These are phyloP conservation scores for Tragelaphus scriptus DNA, from an alignment of 2,113 vertebrate genomes.

Conservation along the genomic window DNA sequence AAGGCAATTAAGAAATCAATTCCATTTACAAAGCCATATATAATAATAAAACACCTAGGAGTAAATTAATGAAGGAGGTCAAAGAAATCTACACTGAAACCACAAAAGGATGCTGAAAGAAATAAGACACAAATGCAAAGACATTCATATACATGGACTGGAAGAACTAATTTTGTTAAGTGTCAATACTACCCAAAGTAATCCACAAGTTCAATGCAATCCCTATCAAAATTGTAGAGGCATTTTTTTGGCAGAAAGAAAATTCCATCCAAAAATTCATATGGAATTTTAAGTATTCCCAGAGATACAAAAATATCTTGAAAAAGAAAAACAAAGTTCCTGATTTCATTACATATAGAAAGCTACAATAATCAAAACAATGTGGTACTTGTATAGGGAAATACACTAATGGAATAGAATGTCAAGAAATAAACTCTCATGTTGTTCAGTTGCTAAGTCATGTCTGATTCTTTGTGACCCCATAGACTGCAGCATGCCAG, in stretches of 20 bases:
- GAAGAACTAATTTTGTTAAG: background rate
- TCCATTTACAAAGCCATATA: background rate
- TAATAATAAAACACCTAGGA: background rate
- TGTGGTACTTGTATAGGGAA: background rate
- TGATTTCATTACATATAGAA: background rate
- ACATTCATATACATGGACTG: background rate
- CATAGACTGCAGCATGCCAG: too few relatives aligned
- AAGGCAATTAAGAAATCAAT: background rate
- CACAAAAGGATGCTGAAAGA: background rate
- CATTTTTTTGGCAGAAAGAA: background rate
- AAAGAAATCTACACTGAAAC: background rate
- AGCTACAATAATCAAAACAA: background rate
- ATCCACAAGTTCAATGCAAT: background rate
- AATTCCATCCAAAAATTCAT: background rate
- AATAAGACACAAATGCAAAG: background rate
- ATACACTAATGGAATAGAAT: background rate
- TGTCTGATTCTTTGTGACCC: too few relatives aligned
- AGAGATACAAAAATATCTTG: background rate
- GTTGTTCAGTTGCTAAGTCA: background rate
- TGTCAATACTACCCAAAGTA: background rate
- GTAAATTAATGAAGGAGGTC: background rate
- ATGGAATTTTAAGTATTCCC: background rate
- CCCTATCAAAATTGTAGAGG: background rate
- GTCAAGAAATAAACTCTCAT: background rate
- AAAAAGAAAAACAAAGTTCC: background rate